phyloP scores from a whole-genome alignment of 2,797 vertebrate species.

The Xenopus petersii region DNA sequence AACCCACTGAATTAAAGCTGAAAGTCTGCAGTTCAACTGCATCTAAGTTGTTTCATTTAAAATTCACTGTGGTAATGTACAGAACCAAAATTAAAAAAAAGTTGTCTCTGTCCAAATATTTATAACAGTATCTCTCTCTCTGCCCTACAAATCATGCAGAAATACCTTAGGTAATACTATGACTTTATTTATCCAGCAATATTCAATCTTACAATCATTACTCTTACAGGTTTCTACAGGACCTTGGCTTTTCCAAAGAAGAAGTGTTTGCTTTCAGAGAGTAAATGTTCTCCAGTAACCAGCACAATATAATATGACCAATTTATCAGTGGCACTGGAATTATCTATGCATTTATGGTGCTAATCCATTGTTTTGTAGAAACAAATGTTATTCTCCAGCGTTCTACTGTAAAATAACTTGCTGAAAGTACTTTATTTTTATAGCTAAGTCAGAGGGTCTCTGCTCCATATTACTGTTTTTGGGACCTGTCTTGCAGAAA shows the following conservation, averaged over 20 bases:
- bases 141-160: too few species aligned
- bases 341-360: conserved; percentile 15
- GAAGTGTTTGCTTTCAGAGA: conserved; percentile 61
- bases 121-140: too few species aligned
- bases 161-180: too few species aligned
- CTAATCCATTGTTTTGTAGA: background rate
- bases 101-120: too few species aligned
- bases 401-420: background rate
- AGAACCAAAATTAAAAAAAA: too few species aligned
- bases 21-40: too few species aligned
- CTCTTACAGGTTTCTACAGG: conserved; percentile 72
- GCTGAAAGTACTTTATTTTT: background rate
- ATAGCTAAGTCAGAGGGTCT: background rate
- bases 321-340: background rate
- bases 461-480: background rate
- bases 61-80: too few species aligned
- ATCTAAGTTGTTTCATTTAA: too few species aligned
- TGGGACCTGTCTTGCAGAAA: too few species aligned
- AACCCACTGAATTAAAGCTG: too few species aligned
- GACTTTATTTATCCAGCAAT: background rate
- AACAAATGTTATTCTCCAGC: background rate
- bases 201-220: background rate
- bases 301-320: background rate
- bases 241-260: conserved; percentile 78
- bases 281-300: conserved; percentile 33